A percentile compares a stretch with the other conserved stretches of the same genome.
These are phyloP conservation scores for Pachyuromys duprasi DNA, from an alignment of 2,797 vertebrate genomes.

Conservation along the genomic window DNA sequence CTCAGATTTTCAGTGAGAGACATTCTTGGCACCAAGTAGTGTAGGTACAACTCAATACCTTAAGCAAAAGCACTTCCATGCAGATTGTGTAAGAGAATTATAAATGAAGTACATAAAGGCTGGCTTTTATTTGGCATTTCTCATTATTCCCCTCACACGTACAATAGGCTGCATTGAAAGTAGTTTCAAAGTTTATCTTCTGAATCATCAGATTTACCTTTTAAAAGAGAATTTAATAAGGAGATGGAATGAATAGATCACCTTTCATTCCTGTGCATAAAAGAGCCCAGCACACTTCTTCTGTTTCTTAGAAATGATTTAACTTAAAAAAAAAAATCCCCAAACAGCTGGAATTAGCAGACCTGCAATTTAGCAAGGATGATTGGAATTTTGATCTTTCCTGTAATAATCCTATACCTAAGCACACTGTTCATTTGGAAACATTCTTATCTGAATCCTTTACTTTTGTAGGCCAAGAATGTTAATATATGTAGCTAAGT, in stretches of 20 bases:
- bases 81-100: constrained; percentile 26
- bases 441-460: constrained; percentile 73
- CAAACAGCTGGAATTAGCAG: constrained; percentile 78
- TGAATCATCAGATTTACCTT: constrained; percentile 63
- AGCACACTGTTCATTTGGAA: constrained; percentile 69
- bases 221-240: constrained; percentile 64
- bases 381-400: constrained; percentile 76
- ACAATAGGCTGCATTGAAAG: constrained; percentile 12
- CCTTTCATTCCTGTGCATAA: constrained; percentile 60
- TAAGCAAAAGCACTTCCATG: not conserved
- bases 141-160: not conserved
- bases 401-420: constrained; percentile 70
- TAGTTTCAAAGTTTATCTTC: constrained; percentile 47
- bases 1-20: constrained; percentile 1
- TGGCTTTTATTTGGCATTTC: not conserved
- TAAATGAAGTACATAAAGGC: not conserved
- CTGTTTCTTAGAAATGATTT: constrained; percentile 70
- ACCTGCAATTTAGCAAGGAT: constrained; percentile 77
- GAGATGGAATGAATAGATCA: constrained; percentile 46
- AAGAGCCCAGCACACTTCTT: constrained; percentile 60
- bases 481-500: not conserved
- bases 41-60: not conserved
- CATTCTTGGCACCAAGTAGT: not conserved
- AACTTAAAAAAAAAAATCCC: not conserved
- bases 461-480: constrained; percentile 53